Evolutionary conservation across 1,140 invertebrate genomes (phyloP), one percentile per base, ranked within the genome.

Genomic region (Eumeta japonica): DNA sequence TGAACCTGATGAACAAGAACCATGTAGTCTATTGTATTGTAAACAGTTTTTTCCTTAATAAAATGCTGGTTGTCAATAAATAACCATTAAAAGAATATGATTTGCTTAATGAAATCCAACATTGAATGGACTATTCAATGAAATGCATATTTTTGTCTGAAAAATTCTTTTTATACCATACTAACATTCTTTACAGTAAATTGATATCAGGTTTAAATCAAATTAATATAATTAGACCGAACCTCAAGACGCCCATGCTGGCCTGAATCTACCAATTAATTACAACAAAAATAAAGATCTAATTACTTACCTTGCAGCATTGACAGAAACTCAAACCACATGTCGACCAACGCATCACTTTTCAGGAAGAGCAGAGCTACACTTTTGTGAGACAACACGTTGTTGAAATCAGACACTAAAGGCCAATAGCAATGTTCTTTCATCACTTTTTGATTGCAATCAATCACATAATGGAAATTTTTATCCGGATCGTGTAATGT

Each of bases 351-450:
- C 38, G 83, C 82, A 52, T 88, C 83, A 61, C 97, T 90, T 30
- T 83, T 82, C 63, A 97, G 83, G 65, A 98, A 97, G 50, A 89
- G 84, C 40, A 92, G 63, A 1, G 94, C 93, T 11, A 98, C 90
- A 9, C 87, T 88, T 47, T 85, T 81, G 68, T 98, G 95, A 0
- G 92, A 93, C 1, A 98, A 77, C n/a, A 98, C 88, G 71, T 97
- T 98, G 60, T 97, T 97, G 20, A 98, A 83, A 78, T 98, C 95
- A 1, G 92, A 96, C 20, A 98, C 92, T 2, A 97, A 77, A 9
- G 95, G 94, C 94, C 94, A 98, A 74, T 97, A 98, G 75, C 93
- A 96, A 72, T 98, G 95, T 57, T 97, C 91, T 68, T 93, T 95
- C 91, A 98, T 96, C 3, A 96, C 89, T 46, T 87, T 80, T 45